Conservation (phyloP, 2,113 vertebrate species). For the Propithecus coquereli region DNA sequence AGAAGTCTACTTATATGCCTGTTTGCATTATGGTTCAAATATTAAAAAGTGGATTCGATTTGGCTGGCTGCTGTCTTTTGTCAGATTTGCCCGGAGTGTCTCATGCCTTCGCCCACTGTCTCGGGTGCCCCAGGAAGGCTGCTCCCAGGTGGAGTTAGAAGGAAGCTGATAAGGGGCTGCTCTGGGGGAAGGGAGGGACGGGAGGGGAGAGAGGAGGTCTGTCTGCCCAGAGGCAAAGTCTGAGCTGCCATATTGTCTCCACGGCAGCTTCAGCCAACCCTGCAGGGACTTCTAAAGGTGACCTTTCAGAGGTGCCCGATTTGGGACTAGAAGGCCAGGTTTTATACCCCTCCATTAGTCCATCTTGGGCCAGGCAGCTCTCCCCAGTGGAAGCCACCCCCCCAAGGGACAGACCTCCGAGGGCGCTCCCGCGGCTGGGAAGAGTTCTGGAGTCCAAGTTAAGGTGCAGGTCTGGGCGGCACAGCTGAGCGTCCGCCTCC, state of each 20-base stretch:
- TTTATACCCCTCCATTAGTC: background rate
- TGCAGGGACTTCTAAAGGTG: background rate
- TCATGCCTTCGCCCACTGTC: background rate
- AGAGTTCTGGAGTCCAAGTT: background rate
- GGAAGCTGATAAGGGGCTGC: background rate
- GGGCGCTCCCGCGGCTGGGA: background rate
- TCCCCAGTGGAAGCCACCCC: background rate
- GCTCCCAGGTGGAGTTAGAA: background rate
- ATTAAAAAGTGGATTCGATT: constrained; percentile 78
- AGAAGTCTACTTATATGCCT: constrained; percentile 82
- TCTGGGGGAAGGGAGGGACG: background rate
- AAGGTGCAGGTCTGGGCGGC: accelerated
- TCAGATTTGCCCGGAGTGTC: background rate
- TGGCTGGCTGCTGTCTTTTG: background rate
- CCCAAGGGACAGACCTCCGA: background rate
- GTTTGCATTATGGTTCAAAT: constrained; percentile 84
- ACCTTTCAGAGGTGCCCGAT: background rate
- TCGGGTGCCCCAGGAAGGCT: background rate
- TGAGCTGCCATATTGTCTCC: background rate
- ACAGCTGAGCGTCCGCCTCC: background rate
- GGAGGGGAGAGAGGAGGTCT: too few species aligned
- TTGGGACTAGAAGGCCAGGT: background rate
- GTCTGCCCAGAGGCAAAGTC: too few species aligned
- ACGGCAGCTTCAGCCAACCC: background rate
- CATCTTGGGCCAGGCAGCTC: background rate